Percentiles rank a stretch among this genome's conserved stretches.
phyloP scores from a whole-genome alignment of 2,888 invertebrate species.

The Synanthedon vespiformis region DNA sequence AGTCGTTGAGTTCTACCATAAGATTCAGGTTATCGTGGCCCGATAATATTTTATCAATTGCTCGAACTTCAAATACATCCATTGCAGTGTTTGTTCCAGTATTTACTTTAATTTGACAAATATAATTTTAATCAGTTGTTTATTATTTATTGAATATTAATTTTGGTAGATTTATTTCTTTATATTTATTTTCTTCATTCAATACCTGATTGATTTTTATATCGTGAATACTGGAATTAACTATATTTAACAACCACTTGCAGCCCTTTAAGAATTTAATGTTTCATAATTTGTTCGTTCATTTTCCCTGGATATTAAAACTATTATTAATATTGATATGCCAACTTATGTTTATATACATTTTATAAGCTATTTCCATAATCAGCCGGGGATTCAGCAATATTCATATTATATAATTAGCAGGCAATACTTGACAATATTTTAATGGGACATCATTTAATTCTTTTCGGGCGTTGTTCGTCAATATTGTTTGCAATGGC shows the following conservation, averaged over 20 bases:
- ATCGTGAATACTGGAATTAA: slow-evolving; percentile 43
- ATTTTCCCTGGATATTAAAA: slow-evolving; percentile 2
- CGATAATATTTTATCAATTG: slow-evolving; percentile 54
- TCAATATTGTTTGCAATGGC: slow-evolving; percentile 20
- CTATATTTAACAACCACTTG: slow-evolving; percentile 8
- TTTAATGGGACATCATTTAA: background rate
- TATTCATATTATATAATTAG: too few species aligned
- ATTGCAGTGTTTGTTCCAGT: slow-evolving; percentile 46
- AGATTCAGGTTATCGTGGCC: slow-evolving; percentile 36
- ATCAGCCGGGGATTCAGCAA: too few species aligned
- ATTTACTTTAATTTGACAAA: slow-evolving; percentile 47
- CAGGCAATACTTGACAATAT: too few species aligned
- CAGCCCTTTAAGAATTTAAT: slow-evolving; percentile 9
- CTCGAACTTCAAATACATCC: slow-evolving; percentile 9
- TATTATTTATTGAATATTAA: too few species aligned
- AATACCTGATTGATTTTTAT: too few species aligned
- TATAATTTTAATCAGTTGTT: too few species aligned
- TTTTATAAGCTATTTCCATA: too few species aligned
- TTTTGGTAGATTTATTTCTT: too few species aligned
- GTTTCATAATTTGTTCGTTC: slow-evolving; percentile 9
- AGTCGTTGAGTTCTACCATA: slow-evolving; percentile 15
- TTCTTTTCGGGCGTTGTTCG: background rate
- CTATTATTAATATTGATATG: too few species aligned
- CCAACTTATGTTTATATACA: too few species aligned
- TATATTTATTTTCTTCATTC: too few species aligned